Percentiles rank a stretch among this genome's conserved stretches.
Conservation (phyloP, 2,797 vertebrate species). For the Malacoctenus gilli region DNA sequence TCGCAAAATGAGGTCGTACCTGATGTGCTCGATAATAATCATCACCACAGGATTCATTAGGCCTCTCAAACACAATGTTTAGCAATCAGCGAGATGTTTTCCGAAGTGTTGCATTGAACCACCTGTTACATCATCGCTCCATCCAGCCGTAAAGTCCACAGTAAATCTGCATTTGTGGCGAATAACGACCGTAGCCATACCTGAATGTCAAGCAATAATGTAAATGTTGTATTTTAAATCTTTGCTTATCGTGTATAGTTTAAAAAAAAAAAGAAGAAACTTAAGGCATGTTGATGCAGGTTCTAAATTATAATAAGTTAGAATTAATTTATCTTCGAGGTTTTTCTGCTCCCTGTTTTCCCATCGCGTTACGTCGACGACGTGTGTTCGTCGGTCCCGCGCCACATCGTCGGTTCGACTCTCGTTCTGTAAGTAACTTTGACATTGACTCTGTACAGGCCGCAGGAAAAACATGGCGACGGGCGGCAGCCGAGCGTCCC, state of each 20-base stretch:
- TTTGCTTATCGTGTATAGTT: slow-evolving; percentile 83
- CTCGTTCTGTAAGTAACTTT: slow-evolving; percentile 81
- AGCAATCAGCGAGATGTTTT: background rate
- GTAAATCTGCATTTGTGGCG: slow-evolving; percentile 41
- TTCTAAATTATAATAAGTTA: slow-evolving; percentile 80
- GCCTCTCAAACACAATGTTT: too few relatives aligned
- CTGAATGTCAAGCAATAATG: slow-evolving; percentile 94
- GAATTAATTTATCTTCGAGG: slow-evolving; percentile 64
- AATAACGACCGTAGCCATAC: slow-evolving; percentile 83
- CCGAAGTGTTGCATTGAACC: background rate
- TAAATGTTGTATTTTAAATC: slow-evolving; percentile 80
- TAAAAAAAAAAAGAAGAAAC: slow-evolving; percentile 84
- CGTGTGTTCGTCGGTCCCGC: slow-evolving; percentile 75
- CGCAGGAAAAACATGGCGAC: slow-evolving; percentile 83
- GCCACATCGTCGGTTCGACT: slow-evolving; percentile 61
- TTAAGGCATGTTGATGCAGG: slow-evolving; percentile 87
- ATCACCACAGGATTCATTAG: too few relatives aligned
- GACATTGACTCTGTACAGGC: slow-evolving; percentile 85
- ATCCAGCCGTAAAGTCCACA: slow-evolving; percentile 79
- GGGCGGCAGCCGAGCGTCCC: slow-evolving; percentile 84
- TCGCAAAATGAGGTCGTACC: too few relatives aligned
- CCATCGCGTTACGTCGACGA: slow-evolving; percentile 79
- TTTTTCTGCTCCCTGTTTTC: slow-evolving; percentile 47
- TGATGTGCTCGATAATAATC: too few relatives aligned
- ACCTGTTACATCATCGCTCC: too few relatives aligned